Base-by-base conservation (phyloP, 2,797 vertebrate species). In the Orestias chungarensis region DNA sequence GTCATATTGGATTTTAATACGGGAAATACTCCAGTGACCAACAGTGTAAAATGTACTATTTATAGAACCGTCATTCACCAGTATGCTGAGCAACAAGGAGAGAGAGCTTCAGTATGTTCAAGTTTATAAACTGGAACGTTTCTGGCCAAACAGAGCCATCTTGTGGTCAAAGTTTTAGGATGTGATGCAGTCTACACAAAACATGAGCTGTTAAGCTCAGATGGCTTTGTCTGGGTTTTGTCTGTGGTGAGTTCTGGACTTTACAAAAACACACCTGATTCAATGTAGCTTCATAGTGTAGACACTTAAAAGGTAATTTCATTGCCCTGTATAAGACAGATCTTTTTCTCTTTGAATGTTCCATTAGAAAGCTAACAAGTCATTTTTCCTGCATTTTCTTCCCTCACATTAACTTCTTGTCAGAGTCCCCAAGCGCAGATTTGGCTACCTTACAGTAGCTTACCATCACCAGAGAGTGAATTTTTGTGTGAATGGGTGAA, bases 91-190 rank as follows among this genome's bases (percentile, higher is more conserved):
- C 2, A 23, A 6, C 6, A 52, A 49, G 1, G 35, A 70, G 33
- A 54, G 11, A 12, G 27, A 10, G 23, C 4, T 31, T 27, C 23
- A 29, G 27, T 61, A 25, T 25, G 17, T 33, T 55, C 6, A 14
- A 12, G 54, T 46, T 40, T 71, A 31, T 71, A 43, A 79, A 52
- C 7, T 35, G 1, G 14, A 17, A 10, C 1, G n/a, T 70, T 85
- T 70, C 61, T 29, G 76, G 65, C 44, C 67, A 78, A 86, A 89
- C 75, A 88, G 79, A 86, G 89, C 50, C 86, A 85, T 85, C 91
- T 89, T 76, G 88, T 89, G 90, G 88, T 76, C 57, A 66, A 74
- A 0, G 1, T 68, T 31, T 27, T 50, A 25, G 68, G 12, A n/a
- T 33, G 31, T 73, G 29, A 64, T 20, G 31, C n/a, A n/a, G n/a